A percentile compares a stretch with the other conserved stretches of the same genome.
phyloP scores from a whole-genome alignment of 2,888 invertebrate species.

The Sesia apiformis region DNA sequence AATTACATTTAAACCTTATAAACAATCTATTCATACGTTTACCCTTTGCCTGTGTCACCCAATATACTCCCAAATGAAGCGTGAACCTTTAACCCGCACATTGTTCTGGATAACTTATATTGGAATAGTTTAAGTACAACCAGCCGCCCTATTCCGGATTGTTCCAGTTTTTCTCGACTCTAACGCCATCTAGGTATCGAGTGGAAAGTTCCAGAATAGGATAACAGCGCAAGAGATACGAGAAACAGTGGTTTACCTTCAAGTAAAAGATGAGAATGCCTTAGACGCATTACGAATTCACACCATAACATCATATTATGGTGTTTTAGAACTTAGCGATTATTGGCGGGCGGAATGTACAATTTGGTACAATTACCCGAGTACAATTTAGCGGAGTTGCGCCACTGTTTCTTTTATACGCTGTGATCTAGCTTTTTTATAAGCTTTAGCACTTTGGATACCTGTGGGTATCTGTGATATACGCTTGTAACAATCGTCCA shows the following conservation, averaged over 20 bases:
- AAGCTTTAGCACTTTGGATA: conserved; percentile 46
- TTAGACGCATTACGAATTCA: no score
- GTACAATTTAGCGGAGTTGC: background rate
- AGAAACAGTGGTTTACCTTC: background rate
- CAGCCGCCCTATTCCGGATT: conserved; percentile 19
- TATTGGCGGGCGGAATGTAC: background rate
- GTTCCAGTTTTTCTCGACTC: conserved; percentile 9
- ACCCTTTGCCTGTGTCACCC: background rate
- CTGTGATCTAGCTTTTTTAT: conserved; percentile 22
- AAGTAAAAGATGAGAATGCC: no score
- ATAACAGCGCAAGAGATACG: background rate
- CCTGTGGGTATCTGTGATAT: conserved; percentile 60
- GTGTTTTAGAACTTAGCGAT: no score
- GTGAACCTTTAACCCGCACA: conserved; percentile 20
- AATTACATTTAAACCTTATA: background rate
- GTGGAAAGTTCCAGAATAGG: background rate
- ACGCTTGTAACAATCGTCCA: conserved; percentile 71
- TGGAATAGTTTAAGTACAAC: conserved; percentile 51
- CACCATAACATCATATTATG: background rate
- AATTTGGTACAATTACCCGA: background rate
- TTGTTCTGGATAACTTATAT: conserved; percentile 74
- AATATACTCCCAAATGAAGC: background rate
- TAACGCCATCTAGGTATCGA: background rate
- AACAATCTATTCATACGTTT: background rate
- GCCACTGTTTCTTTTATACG: background rate